phyloP scores from a whole-genome alignment of 2,888 invertebrate genomes.

The Candidula unifasciata region DNA sequence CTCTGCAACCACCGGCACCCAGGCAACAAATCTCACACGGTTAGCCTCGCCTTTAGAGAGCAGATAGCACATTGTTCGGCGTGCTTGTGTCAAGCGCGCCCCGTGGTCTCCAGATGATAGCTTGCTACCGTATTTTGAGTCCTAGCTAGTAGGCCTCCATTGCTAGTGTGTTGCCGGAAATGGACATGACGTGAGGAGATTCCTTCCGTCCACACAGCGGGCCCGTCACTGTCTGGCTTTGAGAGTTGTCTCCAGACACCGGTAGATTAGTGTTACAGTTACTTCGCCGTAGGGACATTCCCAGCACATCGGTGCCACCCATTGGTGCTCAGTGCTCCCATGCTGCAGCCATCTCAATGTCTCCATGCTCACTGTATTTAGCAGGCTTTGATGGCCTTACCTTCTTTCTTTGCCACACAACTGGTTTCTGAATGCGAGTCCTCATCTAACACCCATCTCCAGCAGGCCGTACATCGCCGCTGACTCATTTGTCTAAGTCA shows the following conservation, averaged over 20 bases:
- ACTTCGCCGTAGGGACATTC: no score
- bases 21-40: background rate
- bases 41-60: background rate
- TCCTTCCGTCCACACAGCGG: background rate
- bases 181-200: background rate
- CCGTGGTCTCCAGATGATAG: background rate
- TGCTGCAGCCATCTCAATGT: no score
- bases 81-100: no score
- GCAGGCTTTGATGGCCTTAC: no score
- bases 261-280: background rate
- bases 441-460: no score
- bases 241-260: background rate
- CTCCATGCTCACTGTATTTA: no score
- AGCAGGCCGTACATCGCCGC: no score
- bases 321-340: no score
- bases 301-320: no score
- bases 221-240: background rate
- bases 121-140: background rate
- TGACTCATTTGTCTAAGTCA: no score
- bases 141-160: background rate
- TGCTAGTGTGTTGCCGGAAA: slow-evolving; percentile 6
- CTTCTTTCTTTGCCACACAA: no score
- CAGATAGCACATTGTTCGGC: slow-evolving; percentile 9
- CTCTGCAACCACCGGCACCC: background rate
- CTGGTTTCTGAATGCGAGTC: no score